Evolutionary conservation across 2,888 invertebrate species (phyloP), one percentile per base, ranked within the genome.

Genomic region (Melinaea menophilus): DNA sequence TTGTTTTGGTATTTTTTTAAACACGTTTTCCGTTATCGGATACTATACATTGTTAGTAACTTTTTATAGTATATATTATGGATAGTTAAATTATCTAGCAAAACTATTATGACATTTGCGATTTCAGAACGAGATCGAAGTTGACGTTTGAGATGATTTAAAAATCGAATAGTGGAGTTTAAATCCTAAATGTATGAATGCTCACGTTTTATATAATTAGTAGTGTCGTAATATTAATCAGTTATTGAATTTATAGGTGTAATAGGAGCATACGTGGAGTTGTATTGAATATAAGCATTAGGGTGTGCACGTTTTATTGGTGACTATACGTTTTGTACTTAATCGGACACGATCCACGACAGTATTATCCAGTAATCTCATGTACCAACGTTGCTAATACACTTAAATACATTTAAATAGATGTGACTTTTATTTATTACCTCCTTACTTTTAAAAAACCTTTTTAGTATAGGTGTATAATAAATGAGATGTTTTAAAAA

Each of bases 331-430:
- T 87, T 86, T 86, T 86, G 84, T 84, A 83, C 78, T 80, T 78
- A 78, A 85, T 83, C 79, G 75, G 77, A 83, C 84, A 69, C 70
- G 79, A 79, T 86, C 84, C 84, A 85, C 81, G 75, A 80, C 90
- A 90, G 90, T 90, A 90, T 90, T 90, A 90, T 80, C 82, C 88
- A 86, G 84, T 90, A 89, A 90, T 88, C 84, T 88, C 83, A 87
- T 90, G 90, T 90, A 90, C 90, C 90, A 89, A 90, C 85, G 88
- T 90, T 90, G 90, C 90, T 90, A 90, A 89, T 90, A 90, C 88
- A 90, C 90, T 88, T 87, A 89, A 84, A 82, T 88, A 89, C 88
- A 90, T 90, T 90, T 86, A 89, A 88, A 85, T 87, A 84, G 67
- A 72, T 63, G 71, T 65, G 66, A 31, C 68, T 75, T 75, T 75